Conservation (phyloP, 2,113 vertebrate species). For the Felis chaus region DNA sequence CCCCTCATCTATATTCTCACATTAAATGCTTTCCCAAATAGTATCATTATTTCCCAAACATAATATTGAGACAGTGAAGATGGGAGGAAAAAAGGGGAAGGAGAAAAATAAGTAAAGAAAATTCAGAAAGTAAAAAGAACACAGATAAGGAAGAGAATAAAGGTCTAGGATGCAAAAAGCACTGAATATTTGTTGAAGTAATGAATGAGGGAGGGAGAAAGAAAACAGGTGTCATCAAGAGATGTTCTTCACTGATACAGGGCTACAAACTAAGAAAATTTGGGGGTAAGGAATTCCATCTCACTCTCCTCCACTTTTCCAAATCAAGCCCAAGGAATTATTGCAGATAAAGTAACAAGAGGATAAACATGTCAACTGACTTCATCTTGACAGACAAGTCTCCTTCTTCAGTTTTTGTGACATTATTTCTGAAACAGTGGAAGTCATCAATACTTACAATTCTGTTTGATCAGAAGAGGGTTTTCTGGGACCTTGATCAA, state of each 20-base stretch:
- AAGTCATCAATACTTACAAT: conserved; percentile 27
- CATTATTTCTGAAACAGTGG: conserved; percentile 4
- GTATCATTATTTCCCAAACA: neutral
- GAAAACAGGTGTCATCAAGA: neutral
- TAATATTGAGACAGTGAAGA: neutral
- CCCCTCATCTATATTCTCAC: neutral
- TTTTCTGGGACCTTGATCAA: neutral
- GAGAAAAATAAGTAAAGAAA: neutral
- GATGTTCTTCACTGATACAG: neutral
- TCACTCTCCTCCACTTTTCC: neutral
- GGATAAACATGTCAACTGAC: neutral
- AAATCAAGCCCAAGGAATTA: neutral
- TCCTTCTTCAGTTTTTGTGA: neutral
- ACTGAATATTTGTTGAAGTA: neutral
- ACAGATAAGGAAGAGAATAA: neutral
- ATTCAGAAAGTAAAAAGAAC: neutral
- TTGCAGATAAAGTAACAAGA: neutral
- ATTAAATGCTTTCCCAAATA: neutral
- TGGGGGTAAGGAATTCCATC: neutral
- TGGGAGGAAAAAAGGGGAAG: neutral
- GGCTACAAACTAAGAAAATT: neutral
- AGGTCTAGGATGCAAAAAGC: neutral
- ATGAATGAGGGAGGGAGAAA: neutral
- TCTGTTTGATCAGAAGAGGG: neutral
- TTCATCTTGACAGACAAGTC: neutral